A percentile compares a stretch with the other conserved stretches of the same genome.
Evolutionary conservation across 2,888 invertebrate species (phyloP).

Genomic region (Ophonus ardosiacus): DNA sequence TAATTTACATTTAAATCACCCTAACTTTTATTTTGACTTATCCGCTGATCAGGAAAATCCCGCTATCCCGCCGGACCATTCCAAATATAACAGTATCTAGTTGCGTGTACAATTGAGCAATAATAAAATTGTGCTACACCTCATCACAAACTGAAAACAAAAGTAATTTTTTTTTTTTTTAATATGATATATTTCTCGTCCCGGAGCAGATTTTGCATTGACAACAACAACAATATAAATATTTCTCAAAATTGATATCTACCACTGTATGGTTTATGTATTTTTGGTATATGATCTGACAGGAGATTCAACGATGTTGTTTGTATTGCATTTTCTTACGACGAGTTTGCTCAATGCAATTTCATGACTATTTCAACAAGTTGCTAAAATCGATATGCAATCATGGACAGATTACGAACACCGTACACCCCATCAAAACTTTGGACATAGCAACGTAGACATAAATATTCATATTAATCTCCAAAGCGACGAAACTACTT

Average conservation of each 20-base stretch:
- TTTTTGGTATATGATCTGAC: neutral
- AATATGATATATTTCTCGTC: too few species aligned
- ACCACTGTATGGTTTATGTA: neutral
- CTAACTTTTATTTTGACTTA: too few species aligned
- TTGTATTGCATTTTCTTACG: neutral
- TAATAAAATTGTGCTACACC: too few species aligned
- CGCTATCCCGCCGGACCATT: too few species aligned
- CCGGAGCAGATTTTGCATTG: too few species aligned
- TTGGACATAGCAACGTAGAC: neutral
- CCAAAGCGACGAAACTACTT: neutral
- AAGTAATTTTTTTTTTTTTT: too few species aligned
- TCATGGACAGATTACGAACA: neutral
- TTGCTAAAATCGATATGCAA: constrained; percentile 4
- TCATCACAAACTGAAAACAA: too few species aligned
- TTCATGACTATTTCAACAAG: neutral
- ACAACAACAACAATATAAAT: neutral
- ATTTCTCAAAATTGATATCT: neutral
- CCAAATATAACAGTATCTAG: too few species aligned
- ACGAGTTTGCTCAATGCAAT: neutral
- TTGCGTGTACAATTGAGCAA: too few species aligned
- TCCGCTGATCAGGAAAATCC: too few species aligned
- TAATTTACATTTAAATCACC: too few species aligned
- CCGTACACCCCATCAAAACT: neutral
- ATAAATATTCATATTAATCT: constrained; percentile 14
- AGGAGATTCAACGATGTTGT: neutral